Base-by-base conservation (phyloP, 2,113 vertebrate species). In the Notothenia coriiceps region DNA sequence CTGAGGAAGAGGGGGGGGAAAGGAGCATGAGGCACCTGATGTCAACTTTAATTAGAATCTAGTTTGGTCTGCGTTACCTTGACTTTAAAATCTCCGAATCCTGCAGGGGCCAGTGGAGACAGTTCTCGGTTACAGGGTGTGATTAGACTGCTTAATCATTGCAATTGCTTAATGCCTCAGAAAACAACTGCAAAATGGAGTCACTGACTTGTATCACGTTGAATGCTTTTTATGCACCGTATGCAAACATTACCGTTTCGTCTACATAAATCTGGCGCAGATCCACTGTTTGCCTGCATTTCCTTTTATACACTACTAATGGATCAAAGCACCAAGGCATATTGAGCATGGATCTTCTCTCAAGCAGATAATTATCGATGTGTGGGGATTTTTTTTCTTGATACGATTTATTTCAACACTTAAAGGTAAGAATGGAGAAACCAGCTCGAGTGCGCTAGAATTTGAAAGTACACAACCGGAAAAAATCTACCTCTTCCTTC, bases 21-120 rank as follows among this genome's bases (percentile, higher is more conserved):
- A 81, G 85, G 76, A 77, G 83, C 78, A 82, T 4, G 75, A 92
- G 90, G 88, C 90, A 92, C 93, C 93, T 94, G 93, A 88, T 93
- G 92, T 94, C 93, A 93, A 84, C 85, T 93, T 94, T 93, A 94
- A 94, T 94, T 93, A 93, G 88, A 89, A 88, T 94, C 91, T 86
- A 92, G 89, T 94, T 94, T 93, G 90, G 91, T 80, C 89, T 13
- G 54, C 29, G 70, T 86, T 94, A 91, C 91, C 92, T 93, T 92
- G 92, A 93, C 93, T 94, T 91, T 93, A 88, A 94, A 92, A 94
- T 92, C 88, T 77, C 50, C 86, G 76, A 89, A 84, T 91, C 92
- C 90, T 91, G 91, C 83, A 86, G 90, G 81, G 86, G 73, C 79
- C 35, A 89, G 60, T 70, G 85, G 78, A 91, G 89, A 92, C 90